A percentile compares a stretch with the other conserved stretches of the same genome.
phyloP scores from a whole-genome alignment of 1,140 invertebrate species.

The Macrobrachium rosenbergii region DNA sequence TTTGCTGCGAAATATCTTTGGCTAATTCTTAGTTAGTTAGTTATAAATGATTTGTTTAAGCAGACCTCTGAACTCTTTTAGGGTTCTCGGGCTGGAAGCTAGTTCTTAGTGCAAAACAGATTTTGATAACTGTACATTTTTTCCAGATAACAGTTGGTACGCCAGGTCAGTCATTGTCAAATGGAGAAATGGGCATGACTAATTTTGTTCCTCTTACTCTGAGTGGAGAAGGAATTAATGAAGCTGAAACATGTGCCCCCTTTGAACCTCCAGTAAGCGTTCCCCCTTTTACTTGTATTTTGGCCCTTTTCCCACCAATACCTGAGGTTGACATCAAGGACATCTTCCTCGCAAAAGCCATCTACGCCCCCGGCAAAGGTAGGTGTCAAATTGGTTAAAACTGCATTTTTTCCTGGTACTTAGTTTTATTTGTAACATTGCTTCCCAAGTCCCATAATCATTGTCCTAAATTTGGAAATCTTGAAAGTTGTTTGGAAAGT shows the following conservation, averaged over 20 bases:
- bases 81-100: too few relatives aligned
- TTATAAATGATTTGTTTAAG: too few relatives aligned
- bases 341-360: constrained; percentile 21
- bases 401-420: neutral
- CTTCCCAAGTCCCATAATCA: too few relatives aligned
- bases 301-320: constrained; percentile 8
- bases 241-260: constrained; percentile 12
- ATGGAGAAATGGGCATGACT: constrained; percentile 18
- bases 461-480: too few relatives aligned
- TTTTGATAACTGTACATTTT: neutral
- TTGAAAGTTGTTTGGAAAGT: too few relatives aligned
- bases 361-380: constrained; percentile 42
- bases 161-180: constrained; percentile 33
- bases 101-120: too few relatives aligned
- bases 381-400: neutral
- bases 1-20: too few relatives aligned
- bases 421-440: neutral
- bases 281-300: constrained; percentile 49
- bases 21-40: too few relatives aligned
- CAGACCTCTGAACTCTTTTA: too few relatives aligned
- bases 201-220: constrained; percentile 32
- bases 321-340: constrained; percentile 39
- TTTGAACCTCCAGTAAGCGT: neutral
- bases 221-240: constrained; percentile 14
- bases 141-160: constrained; percentile 34